Evolutionary conservation across 1,140 invertebrate genomes (phyloP).

Genomic region (Drosophila serrata): DNA sequence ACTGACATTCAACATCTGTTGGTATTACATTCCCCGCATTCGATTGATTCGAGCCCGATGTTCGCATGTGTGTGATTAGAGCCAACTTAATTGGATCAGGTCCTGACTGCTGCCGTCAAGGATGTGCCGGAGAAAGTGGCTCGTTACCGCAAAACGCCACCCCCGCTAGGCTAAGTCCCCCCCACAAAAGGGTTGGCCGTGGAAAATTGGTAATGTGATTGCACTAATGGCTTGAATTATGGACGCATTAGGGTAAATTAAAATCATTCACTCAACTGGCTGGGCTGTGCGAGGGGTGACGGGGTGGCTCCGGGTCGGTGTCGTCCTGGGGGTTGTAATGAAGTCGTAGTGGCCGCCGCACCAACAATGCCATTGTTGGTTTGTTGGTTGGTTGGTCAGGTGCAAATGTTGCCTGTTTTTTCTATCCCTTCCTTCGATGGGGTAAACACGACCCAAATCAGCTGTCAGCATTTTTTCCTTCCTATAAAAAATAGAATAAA

Average conservation of each 20-base stretch:
- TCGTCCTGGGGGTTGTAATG: constrained; percentile 44
- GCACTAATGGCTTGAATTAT: constrained; percentile 84
- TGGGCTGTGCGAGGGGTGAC: constrained; percentile 1
- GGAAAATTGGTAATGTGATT: constrained; percentile 82
- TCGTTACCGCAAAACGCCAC: constrained; percentile 26
- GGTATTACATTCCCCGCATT: constrained; percentile 19
- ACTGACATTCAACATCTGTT: constrained; percentile 32
- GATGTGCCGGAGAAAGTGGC: constrained; percentile 23
- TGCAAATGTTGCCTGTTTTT: constrained; percentile 58
- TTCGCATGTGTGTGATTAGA: constrained; percentile 33
- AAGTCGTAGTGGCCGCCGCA: constrained; percentile 62
- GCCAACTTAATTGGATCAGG: constrained; percentile 43
- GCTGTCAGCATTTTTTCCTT: constrained; percentile 66
- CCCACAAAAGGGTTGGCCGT: constrained; percentile 59
- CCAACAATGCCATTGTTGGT: constrained; percentile 64
- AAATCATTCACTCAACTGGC: constrained; percentile 70
- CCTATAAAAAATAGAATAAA: constrained; percentile 3
- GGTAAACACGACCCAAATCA: constrained; percentile 48
- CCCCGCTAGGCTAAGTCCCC: not conserved
- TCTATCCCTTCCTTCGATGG: not conserved
- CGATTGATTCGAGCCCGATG: constrained; percentile 37
- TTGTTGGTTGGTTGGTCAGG: constrained; percentile 68
- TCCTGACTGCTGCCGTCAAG: constrained; percentile 12
- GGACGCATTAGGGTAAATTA: constrained; percentile 85
- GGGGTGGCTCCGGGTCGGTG: not conserved